Percentiles rank a stretch among this genome's conserved stretches.
Evolutionary conservation across 2,888 invertebrate genomes (phyloP).

Genomic region (Candidula unifasciata): DNA sequence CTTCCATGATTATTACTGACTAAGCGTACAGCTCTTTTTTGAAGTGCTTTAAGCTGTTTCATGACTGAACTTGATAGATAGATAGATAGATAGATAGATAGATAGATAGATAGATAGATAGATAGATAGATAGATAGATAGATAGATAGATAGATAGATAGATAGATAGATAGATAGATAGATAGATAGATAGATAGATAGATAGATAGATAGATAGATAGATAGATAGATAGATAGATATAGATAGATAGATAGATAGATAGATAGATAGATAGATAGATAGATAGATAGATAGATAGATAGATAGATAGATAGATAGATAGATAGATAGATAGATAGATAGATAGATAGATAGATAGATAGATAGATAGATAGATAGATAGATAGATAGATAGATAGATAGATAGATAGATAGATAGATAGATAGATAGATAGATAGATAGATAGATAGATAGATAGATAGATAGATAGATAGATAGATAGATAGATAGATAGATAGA

Average conservation of each 20-base stretch:
- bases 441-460: neutral
- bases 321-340: too few species aligned
- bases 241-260: neutral
- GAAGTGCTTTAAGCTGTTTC: too few species aligned
- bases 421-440: neutral
- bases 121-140: neutral
- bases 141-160: too few species aligned
- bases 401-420: neutral
- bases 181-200: neutral
- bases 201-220: neutral
- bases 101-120: constrained; percentile 7
- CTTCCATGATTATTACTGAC: too few species aligned
- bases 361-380: too few species aligned
- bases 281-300: neutral
- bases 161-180: neutral
- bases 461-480: neutral
- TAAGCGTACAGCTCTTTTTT: too few species aligned
- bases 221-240: neutral
- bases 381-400: too few species aligned
- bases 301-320: neutral
- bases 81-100: constrained; percentile 4
- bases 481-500: neutral
- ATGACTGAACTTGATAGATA: neutral
- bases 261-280: neutral
- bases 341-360: too few species aligned